Evolutionary conservation across 1,140 invertebrate species (phyloP).

Genomic region (Idris sp.): DNA sequence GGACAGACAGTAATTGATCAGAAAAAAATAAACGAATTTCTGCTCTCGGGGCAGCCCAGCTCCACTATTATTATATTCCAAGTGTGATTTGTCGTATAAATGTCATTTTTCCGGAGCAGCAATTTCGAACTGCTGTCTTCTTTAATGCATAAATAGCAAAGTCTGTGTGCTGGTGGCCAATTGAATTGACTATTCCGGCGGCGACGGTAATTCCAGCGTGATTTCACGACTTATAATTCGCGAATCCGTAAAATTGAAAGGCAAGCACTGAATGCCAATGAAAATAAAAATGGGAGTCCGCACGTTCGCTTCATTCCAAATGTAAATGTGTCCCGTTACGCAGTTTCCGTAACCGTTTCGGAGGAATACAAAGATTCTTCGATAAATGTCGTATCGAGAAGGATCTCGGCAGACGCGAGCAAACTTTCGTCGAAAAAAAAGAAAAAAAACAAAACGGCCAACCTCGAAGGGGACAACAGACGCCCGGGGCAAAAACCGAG

Average conservation of each 20-base stretch:
- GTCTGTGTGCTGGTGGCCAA: no score
- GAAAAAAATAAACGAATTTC: no score
- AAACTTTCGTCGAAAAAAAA: constrained; percentile 15
- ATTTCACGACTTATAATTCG: constrained; percentile 62
- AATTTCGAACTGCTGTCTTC: constrained; percentile 21
- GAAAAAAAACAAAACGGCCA: no score
- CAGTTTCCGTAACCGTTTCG: constrained; percentile 54
- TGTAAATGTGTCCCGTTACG: constrained; percentile 57
- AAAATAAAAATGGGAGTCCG: constrained; percentile 59
- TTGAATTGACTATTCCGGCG: constrained; percentile 47
- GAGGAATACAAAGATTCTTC: constrained; percentile 60
- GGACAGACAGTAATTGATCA: no score
- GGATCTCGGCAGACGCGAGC: constrained; percentile 40
- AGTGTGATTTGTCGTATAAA: constrained; percentile 46
- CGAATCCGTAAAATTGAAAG: constrained; percentile 61
- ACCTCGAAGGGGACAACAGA: constrained; percentile 36
- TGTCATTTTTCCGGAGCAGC: constrained; percentile 39
- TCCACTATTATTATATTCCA: constrained; percentile 33
- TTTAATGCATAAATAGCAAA: constrained; percentile 49
- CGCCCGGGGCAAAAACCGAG: constrained; percentile 30
- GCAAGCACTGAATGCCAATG: constrained; percentile 69
- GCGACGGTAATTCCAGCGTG: constrained; percentile 53
- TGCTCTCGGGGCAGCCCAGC: background rate
- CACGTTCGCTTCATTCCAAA: constrained; percentile 55
- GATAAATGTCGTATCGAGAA: constrained; percentile 56